Base-by-base conservation (phyloP, 2,113 vertebrate species). In the Gnathonemus longibarbis region DNA sequence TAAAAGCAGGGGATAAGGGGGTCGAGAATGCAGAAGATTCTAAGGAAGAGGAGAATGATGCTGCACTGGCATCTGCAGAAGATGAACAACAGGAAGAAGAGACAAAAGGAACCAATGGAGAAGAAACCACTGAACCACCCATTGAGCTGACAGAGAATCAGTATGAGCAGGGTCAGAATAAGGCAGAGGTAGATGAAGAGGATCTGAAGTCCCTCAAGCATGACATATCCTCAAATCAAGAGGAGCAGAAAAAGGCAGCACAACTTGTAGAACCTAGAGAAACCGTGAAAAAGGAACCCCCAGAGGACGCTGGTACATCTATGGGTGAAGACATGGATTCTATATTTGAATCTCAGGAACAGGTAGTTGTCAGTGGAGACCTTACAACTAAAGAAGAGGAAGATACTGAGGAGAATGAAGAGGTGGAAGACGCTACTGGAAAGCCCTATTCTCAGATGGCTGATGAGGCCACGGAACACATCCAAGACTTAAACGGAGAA, bases 261-360 rank as follows among this genome's bases (percentile, higher is more conserved):
- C 8, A 89, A 27, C n/a, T 89, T 24, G 91, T 70, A 24, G 56
- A 52, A 45, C 46, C 66, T 46, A 70, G 87, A 19, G 50, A 70
- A 35, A 83, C 42, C 50, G 35, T 74, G 53, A 70, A 90, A 77
- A 90, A 90, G 80, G 49, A 87, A 35, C 49, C 53, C 4, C 85
- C 88, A 35, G 88, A 88, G 24, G 90, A 89, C 31, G 49, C 84
- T 4, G 91, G 91, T 17, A 58, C 39, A 49, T 45, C 91, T 19
- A 31, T 24, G 31, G 77, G 84, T 48, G 92, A 91, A 35, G 89
- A 90, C 13, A 66, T 19, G 27, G 80, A 17, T 45, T 88, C 58
- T 24, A 74, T 70, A 49, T 45, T 52, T 15, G 35, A 84, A 56
- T 19, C 42, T 62, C 49, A 5, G 6, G 91, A 90, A 7, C 88